Evolutionary conservation across 2,888 invertebrate genomes (phyloP).

Genomic region (Ceriagrion tenellum): DNA sequence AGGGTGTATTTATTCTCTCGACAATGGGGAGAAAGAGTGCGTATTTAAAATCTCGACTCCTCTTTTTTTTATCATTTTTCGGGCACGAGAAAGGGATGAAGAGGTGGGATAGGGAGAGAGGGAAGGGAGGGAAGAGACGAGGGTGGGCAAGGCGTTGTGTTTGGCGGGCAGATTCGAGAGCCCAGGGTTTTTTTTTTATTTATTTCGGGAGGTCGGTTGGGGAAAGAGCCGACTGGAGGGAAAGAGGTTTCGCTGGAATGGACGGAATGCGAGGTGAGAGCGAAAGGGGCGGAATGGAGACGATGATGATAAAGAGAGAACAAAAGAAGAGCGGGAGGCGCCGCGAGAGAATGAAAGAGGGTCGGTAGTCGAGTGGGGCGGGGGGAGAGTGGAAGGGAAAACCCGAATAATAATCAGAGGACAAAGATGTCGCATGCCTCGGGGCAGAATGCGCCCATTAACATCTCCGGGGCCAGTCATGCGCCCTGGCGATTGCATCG

Average conservation of each 20-base stretch:
- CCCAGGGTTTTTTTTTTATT: too few relatives aligned
- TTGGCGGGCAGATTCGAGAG: too few relatives aligned
- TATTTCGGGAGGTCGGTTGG: not conserved
- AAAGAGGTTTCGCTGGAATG: too few relatives aligned
- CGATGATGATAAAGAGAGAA: too few relatives aligned
- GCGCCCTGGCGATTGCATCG: not conserved
- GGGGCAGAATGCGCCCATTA: not conserved
- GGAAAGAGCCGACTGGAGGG: not conserved
- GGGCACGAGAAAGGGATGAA: not conserved
- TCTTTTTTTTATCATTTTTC: not conserved
- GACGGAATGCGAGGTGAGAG: too few relatives aligned
- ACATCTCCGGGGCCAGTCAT: not conserved
- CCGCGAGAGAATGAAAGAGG: too few relatives aligned
- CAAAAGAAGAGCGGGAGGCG: too few relatives aligned
- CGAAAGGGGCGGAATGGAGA: not conserved
- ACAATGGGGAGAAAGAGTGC: not conserved
- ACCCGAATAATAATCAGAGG: not conserved
- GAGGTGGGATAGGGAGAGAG: not conserved
- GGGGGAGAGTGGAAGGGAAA: too few relatives aligned
- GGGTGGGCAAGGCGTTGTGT: too few relatives aligned
- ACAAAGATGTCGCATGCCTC: not conserved
- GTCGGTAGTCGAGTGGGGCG: too few relatives aligned
- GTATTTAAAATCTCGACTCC: not conserved
- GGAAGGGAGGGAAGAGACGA: not conserved
- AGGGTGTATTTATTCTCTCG: not conserved